phyloP scores from a whole-genome alignment of 2,113 vertebrate genomes.

The Vireo altiloquus region DNA sequence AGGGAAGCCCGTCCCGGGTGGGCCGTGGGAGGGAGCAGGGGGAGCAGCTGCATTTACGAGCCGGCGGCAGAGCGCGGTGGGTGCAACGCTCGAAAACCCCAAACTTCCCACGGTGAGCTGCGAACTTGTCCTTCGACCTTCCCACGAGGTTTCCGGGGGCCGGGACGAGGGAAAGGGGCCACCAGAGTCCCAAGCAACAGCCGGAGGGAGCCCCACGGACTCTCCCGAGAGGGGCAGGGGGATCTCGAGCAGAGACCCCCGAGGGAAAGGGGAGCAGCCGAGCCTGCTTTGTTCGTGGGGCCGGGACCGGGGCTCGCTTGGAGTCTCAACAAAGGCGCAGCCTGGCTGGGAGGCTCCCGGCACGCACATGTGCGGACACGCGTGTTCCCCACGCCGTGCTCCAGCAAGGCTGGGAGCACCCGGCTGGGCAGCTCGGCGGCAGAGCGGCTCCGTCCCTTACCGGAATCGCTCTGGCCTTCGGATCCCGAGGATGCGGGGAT shows the following conservation, averaged over 20 bases:
- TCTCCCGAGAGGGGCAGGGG: neutral
- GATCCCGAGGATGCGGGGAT: constrained; percentile 88
- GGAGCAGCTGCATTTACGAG: neutral
- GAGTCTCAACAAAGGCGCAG: constrained; percentile 28
- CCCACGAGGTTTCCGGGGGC: neutral
- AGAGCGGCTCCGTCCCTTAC: constrained; percentile 73
- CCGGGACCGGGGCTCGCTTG: neutral
- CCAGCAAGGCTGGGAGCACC: neutral
- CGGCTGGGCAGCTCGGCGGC: neutral
- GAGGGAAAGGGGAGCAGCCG: neutral
- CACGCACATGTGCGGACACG: neutral
- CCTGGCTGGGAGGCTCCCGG: neutral
- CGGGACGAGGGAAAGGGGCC: neutral
- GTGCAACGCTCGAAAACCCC: accelerated
- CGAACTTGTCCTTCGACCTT: neutral
- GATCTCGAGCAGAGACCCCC: neutral
- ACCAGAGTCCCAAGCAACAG: neutral
- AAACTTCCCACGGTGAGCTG: neutral
- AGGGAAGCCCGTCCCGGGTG: neutral
- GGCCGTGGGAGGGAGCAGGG: neutral
- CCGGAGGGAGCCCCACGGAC: neutral
- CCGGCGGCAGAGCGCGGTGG: neutral
- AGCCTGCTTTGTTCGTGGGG: constrained; percentile 31
- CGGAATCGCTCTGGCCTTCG: constrained; percentile 90
- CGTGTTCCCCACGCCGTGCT: neutral